Percentiles rank a stretch among this genome's conserved stretches.
Conservation (phyloP, 2,797 vertebrate species). For the Podarcis siculus region DNA sequence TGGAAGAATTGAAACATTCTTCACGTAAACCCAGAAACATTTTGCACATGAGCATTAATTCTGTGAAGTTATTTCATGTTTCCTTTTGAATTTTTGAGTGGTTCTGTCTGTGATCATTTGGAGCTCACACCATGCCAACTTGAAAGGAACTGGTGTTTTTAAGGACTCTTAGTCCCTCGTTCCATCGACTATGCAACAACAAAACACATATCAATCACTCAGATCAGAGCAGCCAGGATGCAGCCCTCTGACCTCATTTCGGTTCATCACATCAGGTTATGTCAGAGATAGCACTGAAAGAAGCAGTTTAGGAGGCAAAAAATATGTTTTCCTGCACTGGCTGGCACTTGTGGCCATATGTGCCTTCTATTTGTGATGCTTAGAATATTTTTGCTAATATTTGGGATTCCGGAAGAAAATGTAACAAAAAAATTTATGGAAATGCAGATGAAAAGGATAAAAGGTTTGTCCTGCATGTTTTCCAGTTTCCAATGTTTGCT, state of each 20-base stretch:
- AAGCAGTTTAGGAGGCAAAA: not conserved
- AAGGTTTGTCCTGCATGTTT: not conserved
- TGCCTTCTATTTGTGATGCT: not conserved
- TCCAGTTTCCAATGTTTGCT: not conserved
- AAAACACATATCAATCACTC: not conserved
- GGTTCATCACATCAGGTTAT: not conserved
- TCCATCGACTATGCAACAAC: not conserved
- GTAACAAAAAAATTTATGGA: not conserved
- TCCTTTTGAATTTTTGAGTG: not conserved
- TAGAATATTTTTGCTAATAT: not conserved
- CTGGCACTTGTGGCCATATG: not conserved
- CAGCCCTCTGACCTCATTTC: not conserved
- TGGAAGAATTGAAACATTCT: not conserved
- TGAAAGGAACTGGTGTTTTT: not conserved
- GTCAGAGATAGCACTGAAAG: not conserved
- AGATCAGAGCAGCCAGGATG: not conserved
- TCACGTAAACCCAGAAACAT: not conserved
- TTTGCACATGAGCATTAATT: not conserved
- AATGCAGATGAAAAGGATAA: not conserved
- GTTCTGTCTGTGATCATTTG: not conserved
- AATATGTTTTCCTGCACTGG: not conserved
- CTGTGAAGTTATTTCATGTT: not conserved
- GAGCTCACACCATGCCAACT: not conserved
- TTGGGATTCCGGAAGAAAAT: not conserved
- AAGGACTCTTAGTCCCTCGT: not conserved